Conservation (phyloP, 2,797 vertebrate species). For the Balearica regulorum region DNA sequence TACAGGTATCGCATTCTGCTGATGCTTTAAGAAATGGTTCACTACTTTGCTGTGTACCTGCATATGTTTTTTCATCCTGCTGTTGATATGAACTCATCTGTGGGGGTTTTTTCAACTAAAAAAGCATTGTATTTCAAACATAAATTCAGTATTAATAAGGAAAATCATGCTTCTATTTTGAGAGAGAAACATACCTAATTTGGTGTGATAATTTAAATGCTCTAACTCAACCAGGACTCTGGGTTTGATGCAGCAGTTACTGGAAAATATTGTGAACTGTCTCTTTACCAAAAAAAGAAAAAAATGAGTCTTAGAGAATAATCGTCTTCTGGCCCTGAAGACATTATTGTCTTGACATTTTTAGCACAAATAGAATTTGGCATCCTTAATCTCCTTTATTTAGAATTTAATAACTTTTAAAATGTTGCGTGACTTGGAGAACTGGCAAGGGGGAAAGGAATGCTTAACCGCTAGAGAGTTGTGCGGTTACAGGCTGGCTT, state of each 20-base stretch:
- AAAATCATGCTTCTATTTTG: neutral
- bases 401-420: constrained; percentile 54
- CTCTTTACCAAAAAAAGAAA: constrained; percentile 42
- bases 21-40: neutral
- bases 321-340: neutral
- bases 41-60: neutral
- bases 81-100: neutral
- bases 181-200: neutral
- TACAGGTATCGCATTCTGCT: neutral
- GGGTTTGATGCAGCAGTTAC: neutral
- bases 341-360: constrained; percentile 22
- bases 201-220: neutral
- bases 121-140: neutral
- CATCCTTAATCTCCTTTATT: constrained; percentile 43
- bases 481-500: neutral
- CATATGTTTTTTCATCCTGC: neutral
- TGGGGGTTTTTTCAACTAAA: neutral
- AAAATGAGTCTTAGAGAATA: neutral
- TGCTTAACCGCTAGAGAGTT: neutral
- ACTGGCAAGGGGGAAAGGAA: constrained; percentile 8
- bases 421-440: constrained; percentile 21
- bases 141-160: neutral
- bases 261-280: constrained; percentile 27
- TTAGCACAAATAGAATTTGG: constrained; percentile 38
- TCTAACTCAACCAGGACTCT: neutral